Base-by-base conservation (phyloP, 2,888 invertebrate species). In the Andrena haemorrhoa region DNA sequence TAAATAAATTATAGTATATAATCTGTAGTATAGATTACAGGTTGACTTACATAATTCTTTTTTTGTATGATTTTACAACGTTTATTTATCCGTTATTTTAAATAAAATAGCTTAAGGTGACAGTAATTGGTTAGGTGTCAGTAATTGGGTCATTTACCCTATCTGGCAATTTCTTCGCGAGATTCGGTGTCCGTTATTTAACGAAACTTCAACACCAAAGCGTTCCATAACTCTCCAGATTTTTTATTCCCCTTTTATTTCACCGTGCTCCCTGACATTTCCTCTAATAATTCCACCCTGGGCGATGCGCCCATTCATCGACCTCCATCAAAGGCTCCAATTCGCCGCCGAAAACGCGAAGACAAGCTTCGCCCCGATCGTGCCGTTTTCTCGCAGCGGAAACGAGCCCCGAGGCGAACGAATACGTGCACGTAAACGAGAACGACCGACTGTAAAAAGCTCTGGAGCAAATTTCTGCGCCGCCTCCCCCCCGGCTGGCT, bases 281-380 rank as follows among this genome's bases (percentile, higher is more conserved):
- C 56, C 23, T 10, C 23, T 26, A 26, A 56, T 56, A 56, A 56
- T 56, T 26, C 56, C 23, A 23, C 4, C 56, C 3, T 4, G 23
- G 41, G 56, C 23, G 56, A 51, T 20, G 7, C 51, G 56, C 56
- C 23, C 12, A 56, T 56, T 56, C 56, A 56, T 56, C 56, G 56
- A 10, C 23, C 23, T 26, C 56, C 23, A 56, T 26, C 56, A 26
- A 56, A 56, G 56, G 12, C 23, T 56, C 56, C 63, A 47, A 53
- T 61, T 75, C 65, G 60, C 78, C 29, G 51, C 29, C n/a, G 35
- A 41, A 41, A 41, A 41, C 41, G 41, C 23, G 56, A 56, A 56
- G 56, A 26, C 56, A 56, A 56, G 56, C 23, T 26, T 56, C 23
- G 56, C 23, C 20, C 56, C 56, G 23, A 23, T 56, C 23, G 56